These are phyloP conservation scores for Myotis daubentonii DNA, from an alignment of 2,797 vertebrate genomes.

Conservation along the genomic window DNA sequence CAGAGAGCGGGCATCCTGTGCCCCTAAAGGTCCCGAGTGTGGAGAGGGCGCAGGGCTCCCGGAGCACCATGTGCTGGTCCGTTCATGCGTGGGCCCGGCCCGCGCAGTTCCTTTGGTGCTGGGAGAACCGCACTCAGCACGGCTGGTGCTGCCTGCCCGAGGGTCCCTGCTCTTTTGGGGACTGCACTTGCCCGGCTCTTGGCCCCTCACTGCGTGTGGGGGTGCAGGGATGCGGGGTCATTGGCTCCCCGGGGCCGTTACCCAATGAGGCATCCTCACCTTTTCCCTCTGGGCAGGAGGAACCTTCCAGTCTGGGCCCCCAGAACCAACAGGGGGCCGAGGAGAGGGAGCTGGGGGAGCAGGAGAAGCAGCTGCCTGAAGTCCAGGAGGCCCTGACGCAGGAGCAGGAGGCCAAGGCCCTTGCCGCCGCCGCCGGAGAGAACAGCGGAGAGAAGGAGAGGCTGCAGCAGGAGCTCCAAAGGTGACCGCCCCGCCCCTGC, in stretches of 20 bases:
- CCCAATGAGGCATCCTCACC: too few relatives aligned
- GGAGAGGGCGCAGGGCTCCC: too few relatives aligned
- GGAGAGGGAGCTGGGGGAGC: too few relatives aligned
- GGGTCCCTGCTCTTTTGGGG: rapidly evolving
- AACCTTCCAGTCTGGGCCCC: too few relatives aligned
- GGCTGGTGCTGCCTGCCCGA: neutral
- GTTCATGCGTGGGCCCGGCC: rapidly evolving
- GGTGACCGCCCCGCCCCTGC: conserved; percentile 81
- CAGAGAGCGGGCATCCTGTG: neutral
- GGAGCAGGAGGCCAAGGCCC: conserved; percentile 89
- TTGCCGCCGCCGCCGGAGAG: conserved; percentile 39
- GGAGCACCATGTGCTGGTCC: rapidly evolving
- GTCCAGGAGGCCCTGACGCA: conserved; percentile 87
- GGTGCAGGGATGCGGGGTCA: too few relatives aligned
- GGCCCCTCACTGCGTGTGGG: rapidly evolving
- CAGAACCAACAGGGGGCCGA: too few relatives aligned
- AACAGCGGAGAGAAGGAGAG: conserved; percentile 92
- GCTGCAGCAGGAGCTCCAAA: conserved; percentile 91
- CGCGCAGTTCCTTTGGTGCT: neutral
- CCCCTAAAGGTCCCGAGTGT: rapidly evolving
- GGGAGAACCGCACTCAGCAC: rapidly evolving
- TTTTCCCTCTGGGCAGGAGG: neutral
- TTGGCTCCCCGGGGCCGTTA: too few relatives aligned
- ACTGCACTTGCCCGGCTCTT: neutral
- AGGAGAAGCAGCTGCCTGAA: too few relatives aligned